Evolutionary conservation across 1,140 invertebrate species (phyloP), one percentile per base, ranked within the genome.

Genomic region (Heliconius melpomene): DNA sequence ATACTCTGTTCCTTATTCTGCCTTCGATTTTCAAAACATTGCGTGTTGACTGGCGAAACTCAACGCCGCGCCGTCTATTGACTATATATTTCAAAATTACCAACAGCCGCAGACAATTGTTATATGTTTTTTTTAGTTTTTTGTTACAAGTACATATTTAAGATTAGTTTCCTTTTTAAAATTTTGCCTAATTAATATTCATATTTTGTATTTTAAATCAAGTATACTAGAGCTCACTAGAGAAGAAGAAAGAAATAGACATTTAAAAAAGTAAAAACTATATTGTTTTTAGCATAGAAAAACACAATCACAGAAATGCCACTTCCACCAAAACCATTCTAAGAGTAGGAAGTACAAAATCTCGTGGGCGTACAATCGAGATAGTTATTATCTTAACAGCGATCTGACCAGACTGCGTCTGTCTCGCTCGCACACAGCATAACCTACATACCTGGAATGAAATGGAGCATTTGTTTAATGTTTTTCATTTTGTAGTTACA

Each of bases 351-450:
- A 89, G 85, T 89, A 84, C 81, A 84, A 77, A 82, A 79, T 79
- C 72, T 77, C 83, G 88, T 90, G 86, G 89, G 89, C 87, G 89
- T 87, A 54, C 66, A 85, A 87, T 84, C 82, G 76, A 86, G 88
- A 90, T 88, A 83, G 85, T 82, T 72, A 74, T 84, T 88, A 90
- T 89, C 88, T 89, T 84, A 87, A 85, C 84, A 84, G 81, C 79
- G 80, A 87, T 89, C 88, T 85, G 82, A 84, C 79, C 83, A 86
- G 86, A 86, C 78, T 78, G 79, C 32, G 75, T 76, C 46, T 77
- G 57, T 89, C 87, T 83, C 86, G 38, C 74, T 89, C 86, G 26
- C 79, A 83, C 86, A 78, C 82, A 40, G 76, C 82, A 80, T 87
- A 88, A 82, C 83, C 84, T 84, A 84, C 85, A 85, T 87, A 81